phyloP scores from a whole-genome alignment of 2,113 vertebrate species.

The Vicugna pacos region DNA sequence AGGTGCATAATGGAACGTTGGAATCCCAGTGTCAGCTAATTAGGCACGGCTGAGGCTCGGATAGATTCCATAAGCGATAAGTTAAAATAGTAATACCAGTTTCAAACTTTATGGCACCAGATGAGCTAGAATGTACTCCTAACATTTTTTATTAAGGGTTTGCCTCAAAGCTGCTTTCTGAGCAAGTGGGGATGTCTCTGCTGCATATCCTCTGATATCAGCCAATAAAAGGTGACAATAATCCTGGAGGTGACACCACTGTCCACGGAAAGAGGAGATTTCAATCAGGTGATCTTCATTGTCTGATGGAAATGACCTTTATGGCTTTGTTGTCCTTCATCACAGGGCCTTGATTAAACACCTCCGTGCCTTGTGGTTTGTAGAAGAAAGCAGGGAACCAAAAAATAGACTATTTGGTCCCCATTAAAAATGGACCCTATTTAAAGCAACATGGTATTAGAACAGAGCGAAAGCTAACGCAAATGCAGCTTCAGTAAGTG shows the following conservation, averaged over 20 bases:
- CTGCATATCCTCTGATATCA: conserved; percentile 62
- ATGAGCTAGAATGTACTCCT: not conserved
- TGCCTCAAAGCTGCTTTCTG: conserved; percentile 70
- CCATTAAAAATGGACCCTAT: not conserved
- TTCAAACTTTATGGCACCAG: conserved; percentile 78
- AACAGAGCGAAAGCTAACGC: not conserved
- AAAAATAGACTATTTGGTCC: not conserved
- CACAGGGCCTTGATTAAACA: not conserved
- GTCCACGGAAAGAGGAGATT: conserved; percentile 72
- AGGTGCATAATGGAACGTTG: conserved; percentile 42
- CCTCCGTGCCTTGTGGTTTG: not conserved
- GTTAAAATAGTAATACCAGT: conserved; percentile 82
- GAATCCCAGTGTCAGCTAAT: conserved; percentile 80
- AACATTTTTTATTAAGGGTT: conserved; percentile 75
- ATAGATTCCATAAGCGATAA: conserved; percentile 76
- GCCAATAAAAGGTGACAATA: conserved; percentile 68
- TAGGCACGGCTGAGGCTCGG: conserved; percentile 77
- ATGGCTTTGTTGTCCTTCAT: not conserved
- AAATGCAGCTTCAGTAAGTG: not conserved
- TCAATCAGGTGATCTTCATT: not conserved
- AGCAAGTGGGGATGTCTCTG: conserved; percentile 74
- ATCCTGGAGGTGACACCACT: conserved; percentile 69
- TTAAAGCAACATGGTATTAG: conserved; percentile 14
- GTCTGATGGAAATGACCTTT: not conserved
- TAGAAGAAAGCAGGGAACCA: not conserved